Percentiles rank a stretch among this genome's conserved stretches.
Evolutionary conservation across 2,797 vertebrate species (phyloP).

Genomic region (Kryptopterus vitreolus): DNA sequence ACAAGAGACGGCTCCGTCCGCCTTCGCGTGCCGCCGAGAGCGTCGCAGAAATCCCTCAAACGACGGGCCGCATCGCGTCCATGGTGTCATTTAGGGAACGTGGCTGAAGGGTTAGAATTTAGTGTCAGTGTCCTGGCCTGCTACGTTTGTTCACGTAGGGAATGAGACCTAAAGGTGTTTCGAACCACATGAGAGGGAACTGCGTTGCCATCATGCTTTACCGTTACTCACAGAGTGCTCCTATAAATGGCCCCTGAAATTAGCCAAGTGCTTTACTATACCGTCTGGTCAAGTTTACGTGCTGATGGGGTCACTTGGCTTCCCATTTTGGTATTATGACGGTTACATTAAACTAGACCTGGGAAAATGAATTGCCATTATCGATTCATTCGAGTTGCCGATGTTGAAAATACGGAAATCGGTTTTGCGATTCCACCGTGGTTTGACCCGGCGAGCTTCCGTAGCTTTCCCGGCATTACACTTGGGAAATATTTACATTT

Average conservation of each 20-base stretch:
- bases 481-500: no score
- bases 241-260: slow-evolving; percentile 20
- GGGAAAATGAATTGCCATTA: no score
- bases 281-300: slow-evolving; percentile 22
- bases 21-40: background rate
- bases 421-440: no score
- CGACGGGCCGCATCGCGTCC: background rate
- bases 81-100: background rate
- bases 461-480: no score
- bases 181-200: background rate
- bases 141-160: background rate
- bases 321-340: slow-evolving; percentile 3
- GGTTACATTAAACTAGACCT: background rate
- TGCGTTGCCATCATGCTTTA: slow-evolving; percentile 4
- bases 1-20: background rate
- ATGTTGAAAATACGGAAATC: no score
- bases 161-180: background rate
- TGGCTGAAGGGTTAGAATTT: background rate
- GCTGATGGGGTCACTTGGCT: slow-evolving; percentile 14
- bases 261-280: slow-evolving; percentile 29
- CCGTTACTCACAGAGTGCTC: background rate
- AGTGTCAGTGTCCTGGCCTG: background rate
- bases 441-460: no score
- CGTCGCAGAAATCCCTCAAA: background rate
- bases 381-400: no score